These are phyloP conservation scores for Aphidius ervi DNA, from an alignment of 1,140 invertebrate species.

Conservation along the genomic window DNA sequence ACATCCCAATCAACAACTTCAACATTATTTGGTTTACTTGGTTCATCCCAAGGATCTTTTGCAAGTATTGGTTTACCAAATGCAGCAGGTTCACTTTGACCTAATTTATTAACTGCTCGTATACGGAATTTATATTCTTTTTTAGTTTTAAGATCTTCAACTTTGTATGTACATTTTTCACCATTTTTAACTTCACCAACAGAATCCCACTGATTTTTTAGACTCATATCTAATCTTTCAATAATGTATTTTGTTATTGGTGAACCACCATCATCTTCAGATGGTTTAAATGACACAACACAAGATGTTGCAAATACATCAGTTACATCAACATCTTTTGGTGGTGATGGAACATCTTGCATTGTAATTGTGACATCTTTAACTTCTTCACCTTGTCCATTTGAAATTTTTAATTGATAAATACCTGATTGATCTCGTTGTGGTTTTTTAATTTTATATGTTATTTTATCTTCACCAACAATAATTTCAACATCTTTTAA, in stretches of 20 bases:
- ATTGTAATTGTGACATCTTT: slow-evolving; percentile 81
- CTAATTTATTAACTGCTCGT: slow-evolving; percentile 87
- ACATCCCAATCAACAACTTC: slow-evolving; percentile 95
- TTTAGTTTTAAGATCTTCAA: slow-evolving; percentile 80
- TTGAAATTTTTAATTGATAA: slow-evolving; percentile 83
- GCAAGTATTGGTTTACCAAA: slow-evolving; percentile 84
- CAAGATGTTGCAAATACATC: slow-evolving; percentile 92
- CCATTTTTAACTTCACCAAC: slow-evolving; percentile 69
- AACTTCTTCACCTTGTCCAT: slow-evolving; percentile 82
- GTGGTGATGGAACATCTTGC: slow-evolving; percentile 85
- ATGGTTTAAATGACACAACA: slow-evolving; percentile 85
- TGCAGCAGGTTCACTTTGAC: slow-evolving; percentile 80
- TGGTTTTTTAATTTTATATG: slow-evolving; percentile 88
- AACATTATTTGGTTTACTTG: slow-evolving; percentile 84
- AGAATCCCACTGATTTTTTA: slow-evolving; percentile 84
- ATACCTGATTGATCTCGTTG: slow-evolving; percentile 72
- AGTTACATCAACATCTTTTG: slow-evolving; percentile 82
- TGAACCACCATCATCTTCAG: slow-evolving; percentile 89
- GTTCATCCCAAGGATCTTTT: slow-evolving; percentile 98
- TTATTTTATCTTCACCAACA: slow-evolving; percentile 83
- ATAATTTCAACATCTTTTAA: slow-evolving; percentile 86
- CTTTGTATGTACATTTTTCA: slow-evolving; percentile 72
- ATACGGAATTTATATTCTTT: slow-evolving; percentile 95
- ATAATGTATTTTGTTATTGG: slow-evolving; percentile 89
- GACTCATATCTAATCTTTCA: slow-evolving; percentile 87